Percentiles rank a stretch among this genome's conserved stretches.
These are phyloP conservation scores for Fragum whitleyi DNA, from an alignment of 2,888 invertebrate genomes.

Conservation along the genomic window DNA sequence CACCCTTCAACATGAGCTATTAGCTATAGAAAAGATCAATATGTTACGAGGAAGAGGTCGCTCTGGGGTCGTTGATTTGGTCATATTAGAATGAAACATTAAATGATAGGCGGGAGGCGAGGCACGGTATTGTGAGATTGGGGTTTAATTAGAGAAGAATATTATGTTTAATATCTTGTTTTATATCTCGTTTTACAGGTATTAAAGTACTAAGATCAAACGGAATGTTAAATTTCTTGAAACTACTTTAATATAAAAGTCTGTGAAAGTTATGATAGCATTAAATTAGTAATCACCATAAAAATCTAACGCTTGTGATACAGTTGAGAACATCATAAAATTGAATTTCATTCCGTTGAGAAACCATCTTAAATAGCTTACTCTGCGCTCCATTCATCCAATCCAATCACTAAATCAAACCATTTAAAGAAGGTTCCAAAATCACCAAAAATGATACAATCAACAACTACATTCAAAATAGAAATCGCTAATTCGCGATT, in stretches of 20 bases:
- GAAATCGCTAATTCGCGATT: too few species aligned
- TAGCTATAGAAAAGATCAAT: conserved; percentile 42
- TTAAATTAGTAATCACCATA: background rate
- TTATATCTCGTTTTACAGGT: too few species aligned
- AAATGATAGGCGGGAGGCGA: conserved; percentile 22
- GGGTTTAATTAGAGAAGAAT: background rate
- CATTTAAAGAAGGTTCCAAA: too few species aligned
- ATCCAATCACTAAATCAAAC: too few species aligned
- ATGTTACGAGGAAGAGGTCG: conserved; percentile 34
- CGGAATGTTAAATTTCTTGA: background rate
- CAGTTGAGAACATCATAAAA: too few species aligned
- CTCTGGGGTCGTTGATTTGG: conserved; percentile 22
- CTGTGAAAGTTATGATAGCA: background rate
- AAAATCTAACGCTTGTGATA: background rate
- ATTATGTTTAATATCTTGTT: background rate
- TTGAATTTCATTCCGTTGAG: too few species aligned
- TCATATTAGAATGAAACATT: conserved; percentile 26
- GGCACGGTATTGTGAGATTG: background rate
- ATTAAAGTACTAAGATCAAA: background rate
- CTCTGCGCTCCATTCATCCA: too few species aligned
- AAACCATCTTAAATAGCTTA: too few species aligned
- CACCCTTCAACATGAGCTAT: conserved; percentile 41
- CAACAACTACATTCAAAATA: too few species aligned
- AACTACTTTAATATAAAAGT: background rate
- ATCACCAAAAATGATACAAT: too few species aligned